Base-by-base conservation (phyloP, 1,140 invertebrate species). In the Thaumetopoea pityocampa region DNA sequence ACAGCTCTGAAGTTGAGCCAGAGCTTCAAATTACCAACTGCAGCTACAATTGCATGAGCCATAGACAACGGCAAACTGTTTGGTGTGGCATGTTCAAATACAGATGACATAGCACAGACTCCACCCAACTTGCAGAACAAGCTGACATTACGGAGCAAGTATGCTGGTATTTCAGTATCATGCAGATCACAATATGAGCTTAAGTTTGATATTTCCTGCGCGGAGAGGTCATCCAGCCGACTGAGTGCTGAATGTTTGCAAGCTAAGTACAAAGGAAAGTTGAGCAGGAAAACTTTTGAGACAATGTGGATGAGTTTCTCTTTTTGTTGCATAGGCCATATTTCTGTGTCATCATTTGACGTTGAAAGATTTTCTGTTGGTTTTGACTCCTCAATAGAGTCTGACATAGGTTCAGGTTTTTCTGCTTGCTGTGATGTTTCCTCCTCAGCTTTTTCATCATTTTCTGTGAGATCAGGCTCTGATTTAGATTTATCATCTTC, bases 1-100 rank as follows among this genome's bases (percentile, higher is more conserved):
- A 96, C 92, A 33, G 94, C 94, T 56, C 93, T 90, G 61, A 94
- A 95, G 85, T 97, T 97, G 54, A 98, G 89, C 96, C 96, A 98
- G n/a, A 96, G 83, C 68, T 97, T 95, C 22, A 98, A 90, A 88
- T 97, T 96, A 43, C 95, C 94, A 48, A 96, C 92, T 64, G 96
- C 90, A 54, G 92, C 92, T 54, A 97, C 94, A 71, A 98, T 93
- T 15, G 94, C 92, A 87, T 97, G 95, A 10, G 95, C 95, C 67
- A 96, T 92, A 14, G 92, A 92, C 40, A 96, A 89, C 2, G 95
- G 93, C 49, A 98, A 85, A 17, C 88, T 88, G 51, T 92, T 90
- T 5, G 94, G 91, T 53, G 90, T 89, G 4, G 90, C 87, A 65
- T 89, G 59, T 53, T 94, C 93, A 84, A 97, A 96, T 73, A 93